Evolutionary conservation across 2,888 invertebrate genomes (phyloP).

Genomic region (Bruchidius siliquastri): DNA sequence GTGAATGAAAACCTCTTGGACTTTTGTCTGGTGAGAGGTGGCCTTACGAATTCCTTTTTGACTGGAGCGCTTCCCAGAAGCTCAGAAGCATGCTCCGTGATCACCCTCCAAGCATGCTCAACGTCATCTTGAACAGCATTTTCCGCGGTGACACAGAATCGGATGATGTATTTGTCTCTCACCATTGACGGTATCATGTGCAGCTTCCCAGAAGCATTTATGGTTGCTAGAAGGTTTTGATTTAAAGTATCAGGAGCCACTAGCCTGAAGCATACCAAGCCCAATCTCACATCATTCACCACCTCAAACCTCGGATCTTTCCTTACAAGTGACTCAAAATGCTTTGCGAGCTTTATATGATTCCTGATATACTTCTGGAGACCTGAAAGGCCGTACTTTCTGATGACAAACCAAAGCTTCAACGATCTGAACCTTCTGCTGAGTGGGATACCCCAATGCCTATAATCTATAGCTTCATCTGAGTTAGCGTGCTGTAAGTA

Average conservation of each 20-base stretch:
- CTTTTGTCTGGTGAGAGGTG: slow-evolving; percentile 51
- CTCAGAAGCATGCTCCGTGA: slow-evolving; percentile 57
- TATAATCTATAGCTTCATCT: slow-evolving; percentile 63
- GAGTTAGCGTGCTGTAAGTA: slow-evolving; percentile 80
- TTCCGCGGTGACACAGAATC: slow-evolving; percentile 79
- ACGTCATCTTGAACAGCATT: slow-evolving; percentile 71
- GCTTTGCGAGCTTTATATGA: slow-evolving; percentile 72
- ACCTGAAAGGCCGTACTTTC: slow-evolving; percentile 76
- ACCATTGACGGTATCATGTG: slow-evolving; percentile 84
- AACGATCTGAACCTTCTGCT: slow-evolving; percentile 79
- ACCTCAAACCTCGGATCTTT: slow-evolving; percentile 72
- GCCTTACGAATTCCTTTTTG: slow-evolving; percentile 46
- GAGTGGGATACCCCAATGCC: slow-evolving; percentile 85
- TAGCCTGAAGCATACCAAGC: slow-evolving; percentile 74
- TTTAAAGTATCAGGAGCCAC: slow-evolving; percentile 66
- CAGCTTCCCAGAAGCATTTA: slow-evolving; percentile 78
- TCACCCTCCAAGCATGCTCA: slow-evolving; percentile 60
- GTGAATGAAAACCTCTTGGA: slow-evolving; percentile 56
- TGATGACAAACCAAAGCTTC: slow-evolving; percentile 83
- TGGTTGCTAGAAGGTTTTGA: slow-evolving; percentile 68
- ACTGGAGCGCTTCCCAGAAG: slow-evolving; percentile 48
- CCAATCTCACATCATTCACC: slow-evolving; percentile 68
- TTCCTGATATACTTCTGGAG: slow-evolving; percentile 80
- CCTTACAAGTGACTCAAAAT: slow-evolving; percentile 65
- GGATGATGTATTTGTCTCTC: slow-evolving; percentile 64